These are phyloP conservation scores for Megaustenia siamemsis DNA, from an alignment of 2,888 invertebrate genomes.

Conservation along the genomic window DNA sequence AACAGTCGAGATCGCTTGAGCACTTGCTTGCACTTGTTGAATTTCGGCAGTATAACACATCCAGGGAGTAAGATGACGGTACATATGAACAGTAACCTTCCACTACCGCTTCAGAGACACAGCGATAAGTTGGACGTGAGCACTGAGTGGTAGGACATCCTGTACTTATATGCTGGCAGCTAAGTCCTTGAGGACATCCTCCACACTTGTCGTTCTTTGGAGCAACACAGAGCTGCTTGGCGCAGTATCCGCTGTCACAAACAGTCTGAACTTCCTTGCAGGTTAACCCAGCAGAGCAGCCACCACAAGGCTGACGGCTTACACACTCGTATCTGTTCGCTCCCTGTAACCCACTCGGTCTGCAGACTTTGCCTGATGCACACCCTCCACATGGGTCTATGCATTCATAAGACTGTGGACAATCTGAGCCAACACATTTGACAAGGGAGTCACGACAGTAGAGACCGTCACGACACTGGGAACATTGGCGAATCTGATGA, in stretches of 20 bases:
- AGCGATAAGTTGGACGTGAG: neutral
- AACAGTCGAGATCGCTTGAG: neutral
- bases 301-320: slow-evolving; percentile 7
- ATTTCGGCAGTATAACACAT: neutral
- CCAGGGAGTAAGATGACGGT: neutral
- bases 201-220: slow-evolving; percentile 16
- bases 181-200: neutral
- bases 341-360: neutral
- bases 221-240: neutral
- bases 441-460: slow-evolving; percentile 1
- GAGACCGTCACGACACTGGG: neutral
- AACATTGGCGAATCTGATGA: slow-evolving; percentile 26
- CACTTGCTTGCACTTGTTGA: neutral
- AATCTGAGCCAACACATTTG: neutral
- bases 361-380: neutral
- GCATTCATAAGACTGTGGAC: slow-evolving; percentile 10
- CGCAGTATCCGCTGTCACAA: neutral
- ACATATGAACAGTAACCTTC: neutral
- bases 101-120: neutral
- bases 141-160: slow-evolving; percentile 2
- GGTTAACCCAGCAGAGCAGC: neutral
- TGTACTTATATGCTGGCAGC: slow-evolving; percentile 11
- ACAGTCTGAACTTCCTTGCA: neutral
- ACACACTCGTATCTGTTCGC: neutral
- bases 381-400: slow-evolving; percentile 11